Evolutionary conservation across 2,113 vertebrate species (phyloP), one percentile per base, ranked within the genome.

Genomic region (Centropus bengalensis): DNA sequence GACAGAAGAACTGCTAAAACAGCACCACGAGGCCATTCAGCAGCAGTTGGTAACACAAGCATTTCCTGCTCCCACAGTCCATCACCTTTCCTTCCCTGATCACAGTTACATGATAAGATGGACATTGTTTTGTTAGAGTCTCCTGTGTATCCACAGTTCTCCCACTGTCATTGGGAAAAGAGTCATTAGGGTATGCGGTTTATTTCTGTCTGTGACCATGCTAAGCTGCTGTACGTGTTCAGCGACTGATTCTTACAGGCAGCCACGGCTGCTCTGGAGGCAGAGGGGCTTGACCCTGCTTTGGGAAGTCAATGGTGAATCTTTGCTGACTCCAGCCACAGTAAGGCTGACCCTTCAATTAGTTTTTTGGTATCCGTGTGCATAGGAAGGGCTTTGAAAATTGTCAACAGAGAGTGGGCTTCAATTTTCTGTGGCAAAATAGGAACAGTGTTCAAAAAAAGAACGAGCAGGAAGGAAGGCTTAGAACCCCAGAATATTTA

Each of bases 1-100:
- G 68, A 99, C 99, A 0, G 99, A 99, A 89, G 99, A 99, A 91
- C 98, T 99, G 56, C 98, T 99, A 42, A 98, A 96, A 54, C 98
- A 99, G 88, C 98, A 97, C 70, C 98, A 99, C 20, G 98, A 99
- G 59, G 96, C 96, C 17, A 51, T 98, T 36, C 99, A 99, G 86
- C 98, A 99, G 87, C 99, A 99, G 75, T 95, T 99, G 99, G 99
- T 99, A 98, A 98, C 18, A 11, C 4, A 32, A 38, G 73, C 40
- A 2, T 15, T 62, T 17, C 10, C 58, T 63, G 81, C 59, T 91
- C 64, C 71, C 58, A 3, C 76, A 47, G 15, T 45, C 78, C 56
- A 30, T 30, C 78, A 23, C 63, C 64, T 74, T 30, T 32, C 64
- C 69, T 52, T n/a, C 60, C 80, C 54, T 19, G 44, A 10, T 33